These are phyloP conservation scores for Aplochiton taeniatus DNA, from an alignment of 2,797 vertebrate genomes.

Conservation along the genomic window DNA sequence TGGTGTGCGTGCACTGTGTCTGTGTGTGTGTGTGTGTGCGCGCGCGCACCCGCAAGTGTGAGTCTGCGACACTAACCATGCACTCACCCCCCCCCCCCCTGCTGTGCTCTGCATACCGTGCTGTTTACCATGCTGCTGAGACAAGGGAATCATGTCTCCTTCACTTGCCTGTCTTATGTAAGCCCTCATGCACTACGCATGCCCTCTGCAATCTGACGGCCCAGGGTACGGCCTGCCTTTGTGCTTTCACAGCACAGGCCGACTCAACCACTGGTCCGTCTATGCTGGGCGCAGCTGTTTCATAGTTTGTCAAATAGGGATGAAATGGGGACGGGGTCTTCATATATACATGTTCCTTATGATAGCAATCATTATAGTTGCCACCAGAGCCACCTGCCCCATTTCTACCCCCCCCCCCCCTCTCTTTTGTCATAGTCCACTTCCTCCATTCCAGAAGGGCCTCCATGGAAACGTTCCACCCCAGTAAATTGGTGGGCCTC, in stretches of 20 bases:
- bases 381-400: no score
- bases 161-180: conserved; percentile 1
- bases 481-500: conserved; percentile 35
- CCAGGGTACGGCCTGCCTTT: neutral
- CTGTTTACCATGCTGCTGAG: conserved; percentile 10
- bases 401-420: neutral
- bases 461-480: conserved; percentile 37
- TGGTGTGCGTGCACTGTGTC: conserved; percentile 18
- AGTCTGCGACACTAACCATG: neutral
- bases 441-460: conserved; percentile 22
- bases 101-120: conserved; percentile 3
- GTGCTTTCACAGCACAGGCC: neutral
- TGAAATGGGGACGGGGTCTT: no score
- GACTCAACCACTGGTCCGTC: no score
- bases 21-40: conserved; percentile 20
- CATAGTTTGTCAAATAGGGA: no score
- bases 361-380: no score
- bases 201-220: conserved; percentile 7
- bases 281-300: no score
- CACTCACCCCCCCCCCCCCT: neutral
- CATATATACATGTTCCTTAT: no score
- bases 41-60: no score
- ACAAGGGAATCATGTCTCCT: neutral
- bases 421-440: conserved; percentile 22
- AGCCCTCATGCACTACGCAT: conserved; percentile 34